Evolutionary conservation across 2,888 invertebrate species (phyloP), one percentile per base, ranked within the genome.

Genomic region (Zeuzera pyrina): DNA sequence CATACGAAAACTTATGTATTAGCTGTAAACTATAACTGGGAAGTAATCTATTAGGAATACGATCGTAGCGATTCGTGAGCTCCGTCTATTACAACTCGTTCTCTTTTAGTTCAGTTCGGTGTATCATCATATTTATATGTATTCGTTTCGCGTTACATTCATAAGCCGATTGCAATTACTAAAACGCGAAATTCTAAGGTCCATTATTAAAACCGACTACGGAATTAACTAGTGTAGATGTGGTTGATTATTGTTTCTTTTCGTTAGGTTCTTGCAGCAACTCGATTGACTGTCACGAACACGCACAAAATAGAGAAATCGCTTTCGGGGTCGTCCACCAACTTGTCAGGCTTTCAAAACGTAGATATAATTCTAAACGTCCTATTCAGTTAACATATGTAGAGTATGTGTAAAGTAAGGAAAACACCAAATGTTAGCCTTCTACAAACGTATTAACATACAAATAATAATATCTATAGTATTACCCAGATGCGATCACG

Each of bases 341-440:
- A 56, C 51, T 54, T 52, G 55, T 54, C 52, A 52, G 45, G 55
- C 47, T 47, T 42, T 45, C 45, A 43, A 50, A 41, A 49, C 47
- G 41, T 49, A 42, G 42, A 32, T 31, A 28, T 11, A 13, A 27
- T 27, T 27, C 11, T 8, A 24, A n/a, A n/a, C n/a, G n/a, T n/a
- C 15, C 11, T n/a, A 11, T 15, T 15, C 31, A 7, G 19, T 31
- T 31, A 31, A 32, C 24, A 33, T 61, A n/a, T n/a, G n/a, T n/a
- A 65, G 57, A 56, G 49, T 63, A 56, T n/a, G n/a, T n/a, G 49
- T 64, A 64, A 71, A 56, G 63, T 71, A 77, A 77, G 67, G 56
- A 59, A 63, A 76, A 79, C 78, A 78, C 79, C 78, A 79, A 79
- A 60, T 57, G 45, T 60, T 74, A 77, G 77, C 71, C 71, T n/a